Conservation (phyloP, 2,113 vertebrate genomes). For the Rattus rattus region DNA sequence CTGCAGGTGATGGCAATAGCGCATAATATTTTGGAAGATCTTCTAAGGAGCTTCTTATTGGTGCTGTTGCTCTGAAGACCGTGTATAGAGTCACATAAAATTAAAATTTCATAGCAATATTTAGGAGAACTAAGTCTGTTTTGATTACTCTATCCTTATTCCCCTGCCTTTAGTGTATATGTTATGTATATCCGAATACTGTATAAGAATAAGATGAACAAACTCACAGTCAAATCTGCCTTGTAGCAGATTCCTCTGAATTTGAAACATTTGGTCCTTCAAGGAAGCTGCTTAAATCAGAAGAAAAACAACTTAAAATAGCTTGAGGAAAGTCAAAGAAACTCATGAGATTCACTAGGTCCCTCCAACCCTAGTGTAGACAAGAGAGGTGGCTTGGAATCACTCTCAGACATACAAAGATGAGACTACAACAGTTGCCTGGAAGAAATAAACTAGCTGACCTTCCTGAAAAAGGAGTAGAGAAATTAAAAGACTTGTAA, state of each 20-base stretch:
- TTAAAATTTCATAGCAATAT: neutral
- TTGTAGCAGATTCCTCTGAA: neutral
- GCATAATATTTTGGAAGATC: neutral
- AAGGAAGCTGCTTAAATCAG: neutral
- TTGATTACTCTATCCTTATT: neutral
- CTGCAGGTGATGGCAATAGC: neutral
- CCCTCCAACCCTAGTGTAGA: neutral
- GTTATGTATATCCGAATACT: neutral
- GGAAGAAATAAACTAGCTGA: neutral
- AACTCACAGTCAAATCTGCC: neutral
- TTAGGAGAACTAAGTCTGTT: neutral
- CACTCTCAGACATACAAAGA: neutral
- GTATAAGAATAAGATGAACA: neutral
- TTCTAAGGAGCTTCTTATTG: neutral
- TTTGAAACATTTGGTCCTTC: neutral
- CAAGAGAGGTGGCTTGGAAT: neutral
- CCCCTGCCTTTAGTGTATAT: neutral
- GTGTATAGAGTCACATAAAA: neutral
- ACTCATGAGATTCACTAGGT: neutral
- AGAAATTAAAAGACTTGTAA: neutral
- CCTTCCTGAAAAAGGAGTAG: neutral
- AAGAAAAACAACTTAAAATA: neutral
- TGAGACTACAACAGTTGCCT: neutral
- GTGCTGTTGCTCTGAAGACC: neutral
- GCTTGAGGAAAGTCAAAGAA: neutral